Conservation (phyloP, 2,888 invertebrate genomes). For the Hymenopus coronatus region DNA sequence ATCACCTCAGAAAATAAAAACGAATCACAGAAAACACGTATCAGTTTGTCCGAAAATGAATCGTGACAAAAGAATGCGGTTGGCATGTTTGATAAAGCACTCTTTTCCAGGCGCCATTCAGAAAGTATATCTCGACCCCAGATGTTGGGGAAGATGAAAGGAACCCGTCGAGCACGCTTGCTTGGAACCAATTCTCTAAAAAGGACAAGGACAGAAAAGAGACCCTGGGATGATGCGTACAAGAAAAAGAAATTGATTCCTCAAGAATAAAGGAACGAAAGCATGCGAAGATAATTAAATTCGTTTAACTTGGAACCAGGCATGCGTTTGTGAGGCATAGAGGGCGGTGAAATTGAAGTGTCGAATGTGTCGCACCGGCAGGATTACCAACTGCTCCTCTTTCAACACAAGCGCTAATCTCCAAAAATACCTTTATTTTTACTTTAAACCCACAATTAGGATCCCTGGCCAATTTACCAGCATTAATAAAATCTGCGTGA, state of each 20-base stretch:
- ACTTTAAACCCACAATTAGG: too few species aligned
- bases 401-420: too few species aligned
- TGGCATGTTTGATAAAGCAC: not conserved
- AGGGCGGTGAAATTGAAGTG: not conserved
- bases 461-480: too few species aligned
- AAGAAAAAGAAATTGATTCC: not conserved
- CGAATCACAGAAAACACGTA: not conserved
- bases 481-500: too few species aligned
- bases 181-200: not conserved
- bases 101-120: not conserved
- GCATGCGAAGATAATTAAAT: not conserved
- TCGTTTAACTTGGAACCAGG: not conserved
- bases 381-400: too few species aligned
- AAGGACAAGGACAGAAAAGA: not conserved
- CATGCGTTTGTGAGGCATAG: not conserved
- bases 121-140: not conserved
- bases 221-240: not conserved
- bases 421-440: too few species aligned
- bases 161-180: not conserved
- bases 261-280: not conserved
- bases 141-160: not conserved
- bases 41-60: not conserved
- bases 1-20: not conserved
- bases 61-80: not conserved
- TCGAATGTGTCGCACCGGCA: not conserved